These are phyloP conservation scores for Sipha maydis DNA, from an alignment of 2,888 invertebrate genomes.

Conservation along the genomic window DNA sequence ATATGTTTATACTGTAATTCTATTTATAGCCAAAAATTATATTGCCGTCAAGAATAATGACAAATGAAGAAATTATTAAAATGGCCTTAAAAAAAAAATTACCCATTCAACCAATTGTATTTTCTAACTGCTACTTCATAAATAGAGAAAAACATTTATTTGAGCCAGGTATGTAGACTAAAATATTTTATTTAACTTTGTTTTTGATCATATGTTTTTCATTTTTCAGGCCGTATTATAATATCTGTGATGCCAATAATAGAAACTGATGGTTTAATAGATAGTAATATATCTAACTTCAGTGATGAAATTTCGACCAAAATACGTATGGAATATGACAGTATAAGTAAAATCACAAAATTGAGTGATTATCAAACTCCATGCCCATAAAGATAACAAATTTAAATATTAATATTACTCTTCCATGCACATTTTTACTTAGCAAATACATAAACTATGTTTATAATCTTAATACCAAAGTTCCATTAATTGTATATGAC, in stretches of 20 bases:
- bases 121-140: conserved; percentile 53
- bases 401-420: conserved; percentile 10
- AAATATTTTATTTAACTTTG: background rate
- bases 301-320: background rate
- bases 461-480: conserved; percentile 8
- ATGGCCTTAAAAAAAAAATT: conserved; percentile 48
- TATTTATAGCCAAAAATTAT: conserved; percentile 35
- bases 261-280: conserved; percentile 42
- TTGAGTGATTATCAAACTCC: conserved; percentile 55
- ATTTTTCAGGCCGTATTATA: conserved; percentile 46
- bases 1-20: background rate
- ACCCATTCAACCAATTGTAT: conserved; percentile 53
- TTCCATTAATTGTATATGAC: background rate
- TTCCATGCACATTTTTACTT: conserved; percentile 40
- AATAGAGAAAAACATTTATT: conserved; percentile 50
- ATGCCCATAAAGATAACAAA: background rate
- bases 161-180: conserved; percentile 37
- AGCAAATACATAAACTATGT: background rate
- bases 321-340: conserved; percentile 47
- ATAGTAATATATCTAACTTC: conserved; percentile 27
- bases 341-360: conserved; percentile 51
- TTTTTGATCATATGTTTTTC: background rate
- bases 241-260: conserved; percentile 53
- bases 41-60: conserved; percentile 20
- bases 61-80: conserved; percentile 46